Conservation (phyloP, 1,140 invertebrate genomes). For the Camponotus pennsylvanicus region DNA sequence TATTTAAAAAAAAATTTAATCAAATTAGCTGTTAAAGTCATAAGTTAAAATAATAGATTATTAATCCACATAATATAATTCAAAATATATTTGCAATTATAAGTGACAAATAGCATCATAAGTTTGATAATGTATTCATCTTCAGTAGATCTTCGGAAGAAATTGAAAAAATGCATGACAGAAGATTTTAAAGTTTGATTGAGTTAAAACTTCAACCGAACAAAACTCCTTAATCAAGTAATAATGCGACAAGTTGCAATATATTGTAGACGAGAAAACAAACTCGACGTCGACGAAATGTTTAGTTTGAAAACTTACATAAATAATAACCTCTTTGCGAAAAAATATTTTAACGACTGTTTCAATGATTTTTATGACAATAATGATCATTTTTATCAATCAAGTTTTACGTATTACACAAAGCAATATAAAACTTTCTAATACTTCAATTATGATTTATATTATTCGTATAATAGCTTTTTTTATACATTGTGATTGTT, state of each 20-base stretch:
- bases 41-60: neutral
- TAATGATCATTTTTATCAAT: neutral
- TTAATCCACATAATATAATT: neutral
- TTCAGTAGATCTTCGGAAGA: neutral
- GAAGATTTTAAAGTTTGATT: conserved; percentile 17
- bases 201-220: conserved; percentile 2
- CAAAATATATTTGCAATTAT: neutral
- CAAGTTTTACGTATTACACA: neutral
- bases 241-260: conserved; percentile 7
- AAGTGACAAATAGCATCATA: neutral
- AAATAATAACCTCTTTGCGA: too few relatives aligned
- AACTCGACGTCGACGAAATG: neutral
- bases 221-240: conserved; percentile 19
- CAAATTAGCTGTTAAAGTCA: neutral
- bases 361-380: neutral
- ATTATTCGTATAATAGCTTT: neutral
- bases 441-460: neutral
- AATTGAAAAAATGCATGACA: neutral
- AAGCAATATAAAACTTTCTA: neutral
- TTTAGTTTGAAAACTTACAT: neutral
- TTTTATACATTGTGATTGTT: neutral
- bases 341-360: conserved; percentile 6
- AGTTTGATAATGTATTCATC: conserved; percentile 29
- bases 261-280: neutral
- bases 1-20: neutral